Conservation (phyloP, 2,113 vertebrate genomes). For the Colinus virginianus region DNA sequence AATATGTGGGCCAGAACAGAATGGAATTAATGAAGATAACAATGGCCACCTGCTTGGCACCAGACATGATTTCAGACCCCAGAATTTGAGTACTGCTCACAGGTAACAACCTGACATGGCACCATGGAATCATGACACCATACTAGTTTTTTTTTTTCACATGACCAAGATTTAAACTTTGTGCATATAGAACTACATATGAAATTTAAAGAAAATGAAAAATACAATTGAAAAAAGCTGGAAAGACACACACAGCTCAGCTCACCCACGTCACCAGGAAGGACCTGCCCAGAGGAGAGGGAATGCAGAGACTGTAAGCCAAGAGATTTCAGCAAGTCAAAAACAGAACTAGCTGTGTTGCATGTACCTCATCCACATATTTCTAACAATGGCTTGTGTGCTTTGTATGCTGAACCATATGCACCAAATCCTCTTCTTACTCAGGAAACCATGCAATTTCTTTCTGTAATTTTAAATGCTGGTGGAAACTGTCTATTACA, state of each 20-base stretch:
- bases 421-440: not conserved
- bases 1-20: not conserved
- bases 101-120: not conserved
- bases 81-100: not conserved
- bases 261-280: not conserved
- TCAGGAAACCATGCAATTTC: not conserved
- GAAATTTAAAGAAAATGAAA: not conserved
- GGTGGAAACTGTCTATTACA: not conserved
- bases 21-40: not conserved
- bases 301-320: not conserved
- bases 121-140: not conserved
- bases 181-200: not conserved
- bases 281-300: accelerated
- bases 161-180: not conserved
- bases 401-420: not conserved
- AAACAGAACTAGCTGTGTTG: not conserved
- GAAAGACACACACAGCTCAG: not conserved
- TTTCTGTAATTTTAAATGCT: not conserved
- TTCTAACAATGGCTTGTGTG: not conserved
- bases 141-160: not conserved
- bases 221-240: not conserved
- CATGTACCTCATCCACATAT: not conserved
- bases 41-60: not conserved
- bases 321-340: not conserved
- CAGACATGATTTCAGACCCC: not conserved